phyloP scores from a whole-genome alignment of 2,113 vertebrate species.

The Benitochromis conjunctus region DNA sequence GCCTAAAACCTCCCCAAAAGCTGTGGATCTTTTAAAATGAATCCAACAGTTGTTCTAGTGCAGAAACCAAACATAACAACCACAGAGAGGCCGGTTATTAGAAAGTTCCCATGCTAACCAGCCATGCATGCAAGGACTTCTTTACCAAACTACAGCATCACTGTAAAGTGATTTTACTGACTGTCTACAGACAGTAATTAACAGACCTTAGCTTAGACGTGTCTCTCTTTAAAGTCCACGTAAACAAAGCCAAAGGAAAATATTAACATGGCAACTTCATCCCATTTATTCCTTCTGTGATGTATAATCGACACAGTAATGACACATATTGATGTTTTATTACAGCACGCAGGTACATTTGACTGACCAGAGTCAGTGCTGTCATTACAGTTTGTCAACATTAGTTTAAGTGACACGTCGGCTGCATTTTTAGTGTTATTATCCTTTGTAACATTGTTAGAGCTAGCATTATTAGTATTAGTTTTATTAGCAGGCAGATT shows the following conservation, averaged over 20 bases:
- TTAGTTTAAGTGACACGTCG: background rate
- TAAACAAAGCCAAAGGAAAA: background rate
- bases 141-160: background rate
- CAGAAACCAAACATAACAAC: background rate
- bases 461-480: background rate
- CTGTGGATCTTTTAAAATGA: background rate
- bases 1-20: background rate
- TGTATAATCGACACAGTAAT: background rate
- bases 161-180: background rate
- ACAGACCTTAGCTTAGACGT: background rate
- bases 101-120: background rate
- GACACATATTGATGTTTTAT: background rate
- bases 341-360: background rate
- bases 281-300: background rate
- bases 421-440: background rate
- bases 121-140: background rate
- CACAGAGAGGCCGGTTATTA: background rate
- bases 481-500: background rate
- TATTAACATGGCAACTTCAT: background rate
- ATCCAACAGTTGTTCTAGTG: background rate
- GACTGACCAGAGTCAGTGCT: background rate
- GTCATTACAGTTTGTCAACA: background rate
- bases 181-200: background rate
- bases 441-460: background rate
- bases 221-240: background rate